Conservation (phyloP, 1,140 invertebrate genomes). For the Gryllus bimaculatus region DNA sequence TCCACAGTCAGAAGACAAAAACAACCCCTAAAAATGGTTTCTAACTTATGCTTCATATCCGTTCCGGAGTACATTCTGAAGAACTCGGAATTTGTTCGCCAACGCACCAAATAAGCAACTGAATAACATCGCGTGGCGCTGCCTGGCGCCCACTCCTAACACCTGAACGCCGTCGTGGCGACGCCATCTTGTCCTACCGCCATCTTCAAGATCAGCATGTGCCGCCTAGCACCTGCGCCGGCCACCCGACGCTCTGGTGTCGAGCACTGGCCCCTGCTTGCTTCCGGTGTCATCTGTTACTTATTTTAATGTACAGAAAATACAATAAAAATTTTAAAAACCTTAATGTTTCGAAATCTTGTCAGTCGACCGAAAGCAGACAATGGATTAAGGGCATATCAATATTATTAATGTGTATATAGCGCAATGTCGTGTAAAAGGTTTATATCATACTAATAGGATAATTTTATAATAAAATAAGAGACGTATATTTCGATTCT, state of each 20-base stretch:
- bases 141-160: not conserved
- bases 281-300: not conserved
- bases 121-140: not conserved
- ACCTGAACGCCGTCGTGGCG: not conserved
- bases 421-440: not conserved
- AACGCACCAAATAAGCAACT: not conserved
- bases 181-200: not conserved
- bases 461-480: not conserved
- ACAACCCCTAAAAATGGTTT: not conserved
- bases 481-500: not conserved
- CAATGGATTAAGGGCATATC: not conserved
- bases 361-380: not conserved
- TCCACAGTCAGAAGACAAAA: not conserved
- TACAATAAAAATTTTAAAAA: not conserved
- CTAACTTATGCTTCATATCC: not conserved
- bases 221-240: too few species aligned
- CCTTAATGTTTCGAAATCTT: not conserved
- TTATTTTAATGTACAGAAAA: not conserved
- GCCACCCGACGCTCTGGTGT: too few species aligned
- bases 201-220: not conserved
- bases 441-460: not conserved
- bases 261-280: not conserved
- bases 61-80: not conserved
- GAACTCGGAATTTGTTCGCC: not conserved
- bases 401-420: not conserved